phyloP scores from a whole-genome alignment of 2,888 invertebrate genomes.

The Phania funesta region DNA sequence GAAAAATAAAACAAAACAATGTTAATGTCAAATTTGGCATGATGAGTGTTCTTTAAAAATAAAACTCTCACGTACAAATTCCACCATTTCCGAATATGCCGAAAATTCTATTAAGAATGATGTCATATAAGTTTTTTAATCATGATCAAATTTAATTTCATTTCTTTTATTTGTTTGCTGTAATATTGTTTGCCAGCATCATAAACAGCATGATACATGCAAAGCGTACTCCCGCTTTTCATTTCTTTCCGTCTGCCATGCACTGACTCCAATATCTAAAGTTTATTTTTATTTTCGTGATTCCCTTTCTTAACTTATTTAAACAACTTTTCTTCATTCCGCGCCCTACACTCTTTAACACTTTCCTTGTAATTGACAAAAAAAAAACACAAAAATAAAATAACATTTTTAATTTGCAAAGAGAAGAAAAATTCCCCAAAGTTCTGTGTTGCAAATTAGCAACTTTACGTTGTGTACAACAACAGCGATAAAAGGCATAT shows the following conservation, averaged over 20 bases:
- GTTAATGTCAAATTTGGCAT: no score
- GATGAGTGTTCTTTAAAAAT: background rate
- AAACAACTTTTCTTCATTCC: background rate
- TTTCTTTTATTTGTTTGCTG: background rate
- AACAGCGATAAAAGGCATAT: slow-evolving; percentile 14
- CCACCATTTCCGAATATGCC: background rate
- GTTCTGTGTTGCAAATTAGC: slow-evolving; percentile 64
- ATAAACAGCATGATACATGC: slow-evolving; percentile 17
- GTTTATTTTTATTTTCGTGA: slow-evolving; percentile 23
- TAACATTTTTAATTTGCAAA: slow-evolving; percentile 44
- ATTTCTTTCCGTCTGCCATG: background rate
- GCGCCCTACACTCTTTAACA: slow-evolving; percentile 53
- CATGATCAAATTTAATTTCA: slow-evolving; percentile 4
- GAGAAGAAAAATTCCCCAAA: slow-evolving; percentile 4
- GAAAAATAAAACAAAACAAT: no score
- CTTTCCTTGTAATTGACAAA: slow-evolving; percentile 59
- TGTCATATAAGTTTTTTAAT: slow-evolving; percentile 58
- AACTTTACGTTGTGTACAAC: slow-evolving; percentile 40
- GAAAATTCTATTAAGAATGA: slow-evolving; percentile 38
- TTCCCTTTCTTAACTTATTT: slow-evolving; percentile 40
- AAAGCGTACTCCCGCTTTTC: background rate
- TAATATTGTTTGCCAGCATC: slow-evolving; percentile 27
- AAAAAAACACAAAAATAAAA: slow-evolving; percentile 1
- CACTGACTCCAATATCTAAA: background rate
- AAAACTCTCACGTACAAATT: background rate